Percentiles rank a stretch among this genome's conserved stretches.
Conservation (phyloP, 2,888 invertebrate species). For the Zaprionus bogoriensis region DNA sequence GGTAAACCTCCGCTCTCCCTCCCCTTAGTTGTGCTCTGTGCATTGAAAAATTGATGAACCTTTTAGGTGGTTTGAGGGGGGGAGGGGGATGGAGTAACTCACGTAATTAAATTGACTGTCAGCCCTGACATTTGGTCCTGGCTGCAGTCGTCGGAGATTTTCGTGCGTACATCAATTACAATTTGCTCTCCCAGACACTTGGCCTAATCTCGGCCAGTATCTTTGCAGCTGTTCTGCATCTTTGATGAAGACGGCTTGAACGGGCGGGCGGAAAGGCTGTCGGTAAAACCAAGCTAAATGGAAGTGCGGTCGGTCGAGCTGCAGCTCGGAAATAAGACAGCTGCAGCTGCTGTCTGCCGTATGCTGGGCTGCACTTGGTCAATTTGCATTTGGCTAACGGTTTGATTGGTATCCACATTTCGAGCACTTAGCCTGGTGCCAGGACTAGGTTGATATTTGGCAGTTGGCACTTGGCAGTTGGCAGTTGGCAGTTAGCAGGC, state of each 20-base stretch:
- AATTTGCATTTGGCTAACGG: constrained; percentile 74
- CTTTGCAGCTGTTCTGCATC: constrained; percentile 68
- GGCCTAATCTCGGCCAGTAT: constrained; percentile 34
- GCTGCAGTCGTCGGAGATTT: neutral
- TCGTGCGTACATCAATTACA: constrained; percentile 51
- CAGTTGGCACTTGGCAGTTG: constrained; percentile 15
- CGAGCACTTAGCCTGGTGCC: constrained; percentile 38
- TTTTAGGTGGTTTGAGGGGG: no score
- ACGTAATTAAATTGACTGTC: constrained; percentile 41
- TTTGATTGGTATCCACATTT: constrained; percentile 59
- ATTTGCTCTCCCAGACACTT: constrained; percentile 39
- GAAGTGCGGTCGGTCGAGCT: constrained; percentile 58
- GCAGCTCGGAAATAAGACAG: constrained; percentile 37
- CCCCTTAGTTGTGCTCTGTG: neutral
- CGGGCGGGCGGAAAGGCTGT: no score
- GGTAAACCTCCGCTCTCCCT: neutral
- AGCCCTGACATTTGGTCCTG: neutral
- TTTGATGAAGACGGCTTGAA: constrained; percentile 49
- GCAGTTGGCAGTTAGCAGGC: constrained; percentile 26
- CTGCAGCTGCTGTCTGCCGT: constrained; percentile 28
- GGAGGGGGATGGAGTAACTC: neutral
- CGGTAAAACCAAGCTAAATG: constrained; percentile 57
- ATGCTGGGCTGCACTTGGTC: constrained; percentile 39
- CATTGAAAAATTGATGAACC: constrained; percentile 36
- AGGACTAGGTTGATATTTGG: constrained; percentile 18